Conservation (phyloP, 2,113 vertebrate species). For the human region GRCh38 chr13:28983001-28983500, state of each 20-base stretch:
- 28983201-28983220: neutral
- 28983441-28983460: neutral
- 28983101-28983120: no score
- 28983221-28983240: neutral
- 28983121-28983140: neutral
- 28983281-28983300: neutral
- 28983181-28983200: neutral
- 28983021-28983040: neutral
- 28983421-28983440: neutral
- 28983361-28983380: neutral
- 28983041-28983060: neutral
- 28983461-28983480: neutral
- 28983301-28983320: neutral
- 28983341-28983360: neutral
- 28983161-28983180: no score
- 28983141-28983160: neutral
- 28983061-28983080: neutral
- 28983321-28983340: neutral
- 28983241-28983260: neutral
- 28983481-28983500: neutral
- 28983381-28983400: neutral
- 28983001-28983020: neutral
- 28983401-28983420: neutral
- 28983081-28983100: neutral
- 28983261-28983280: neutral